Base-by-base conservation (phyloP, 2,888 invertebrate species). In the Mimumesa dahlbomi region DNA sequence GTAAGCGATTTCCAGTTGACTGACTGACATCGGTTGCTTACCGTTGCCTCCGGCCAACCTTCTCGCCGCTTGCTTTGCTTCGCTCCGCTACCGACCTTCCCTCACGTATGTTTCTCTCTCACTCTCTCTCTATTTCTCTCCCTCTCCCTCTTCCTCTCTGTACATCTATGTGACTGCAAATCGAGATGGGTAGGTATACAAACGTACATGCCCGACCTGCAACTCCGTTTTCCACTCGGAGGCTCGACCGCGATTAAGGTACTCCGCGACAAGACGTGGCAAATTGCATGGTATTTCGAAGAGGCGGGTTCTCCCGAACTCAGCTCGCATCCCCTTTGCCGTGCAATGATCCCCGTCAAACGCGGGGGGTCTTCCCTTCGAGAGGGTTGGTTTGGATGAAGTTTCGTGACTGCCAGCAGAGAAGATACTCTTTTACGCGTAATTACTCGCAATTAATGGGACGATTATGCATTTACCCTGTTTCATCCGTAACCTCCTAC, bases 1-100 rank as follows among this genome's bases (percentile, higher is more conserved):
- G 79, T 83, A 83, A 86, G 82, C 82, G 84, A 85, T 85, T 86
- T 86, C 79, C 83, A 80, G 79, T 81, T 83, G 84, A 84, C 83
- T 83, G 85, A 75, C 82, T 83, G 82, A 77, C 83, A 74, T 81
- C 77, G 75, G 73, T 79, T 73, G 70, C 73, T 67, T 72, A 73
- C 49, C 64, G 36, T 68, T 65, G 63, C 68, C 68, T 67, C 21
- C 45, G 46, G 67, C 58, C 52, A 66, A 66, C 62, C 71, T 58
- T 70, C 71, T 70, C 69, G 13, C 56, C 59, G 59, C 31, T 57
- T 53, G 48, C 63, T 73, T 70, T 73, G 63, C 66, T 63, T 53
- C 45, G 25, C 53, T 42, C 31, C 38, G 16, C 40, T 50, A 63
- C 21, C 45, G 40, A 25, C 49, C 11, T 13, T 7, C 16, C 18